Percentiles rank a stretch among this genome's conserved stretches.
Evolutionary conservation across 2,113 vertebrate genomes (phyloP).

Genomic region (Phylloscopus whistleri): DNA sequence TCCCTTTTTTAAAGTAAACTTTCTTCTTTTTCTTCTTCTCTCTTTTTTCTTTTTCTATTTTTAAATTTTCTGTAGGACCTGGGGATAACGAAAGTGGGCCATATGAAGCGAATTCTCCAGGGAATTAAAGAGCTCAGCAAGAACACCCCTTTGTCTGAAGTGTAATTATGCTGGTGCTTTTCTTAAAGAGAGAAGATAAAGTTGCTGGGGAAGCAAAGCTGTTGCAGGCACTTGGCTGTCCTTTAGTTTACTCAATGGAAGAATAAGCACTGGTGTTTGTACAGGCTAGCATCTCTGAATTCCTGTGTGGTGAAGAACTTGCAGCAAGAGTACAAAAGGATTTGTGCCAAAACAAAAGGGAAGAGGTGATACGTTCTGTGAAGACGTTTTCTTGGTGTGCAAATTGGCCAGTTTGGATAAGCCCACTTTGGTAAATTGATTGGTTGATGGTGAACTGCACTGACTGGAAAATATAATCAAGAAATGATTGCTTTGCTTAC

Average conservation of each 20-base stretch:
- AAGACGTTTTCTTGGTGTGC: conserved; percentile 74
- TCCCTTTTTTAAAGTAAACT: not conserved
- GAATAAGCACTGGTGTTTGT: conserved; percentile 45
- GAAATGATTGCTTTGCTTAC: conserved; percentile 73
- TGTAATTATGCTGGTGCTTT: conserved; percentile 73
- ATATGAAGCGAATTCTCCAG: conserved; percentile 99
- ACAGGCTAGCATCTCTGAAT: conserved; percentile 30
- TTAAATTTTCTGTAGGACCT: conserved; percentile 81
- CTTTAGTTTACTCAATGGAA: conserved; percentile 46
- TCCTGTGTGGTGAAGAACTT: conserved; percentile 31
- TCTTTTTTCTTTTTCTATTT: not conserved
- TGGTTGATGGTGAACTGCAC: conserved; percentile 13
- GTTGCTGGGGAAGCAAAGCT: conserved; percentile 46
- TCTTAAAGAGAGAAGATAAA: conserved; percentile 32
- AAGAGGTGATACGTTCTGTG: conserved; percentile 30
- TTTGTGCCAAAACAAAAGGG: conserved; percentile 77
- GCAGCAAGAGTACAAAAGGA: conserved; percentile 48
- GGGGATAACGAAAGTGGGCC: conserved; percentile 99
- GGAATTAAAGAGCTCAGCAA: conserved; percentile 97
- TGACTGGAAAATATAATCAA: conserved; percentile 63
- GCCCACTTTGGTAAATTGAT: conserved; percentile 48
- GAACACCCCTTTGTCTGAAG: conserved; percentile 80
- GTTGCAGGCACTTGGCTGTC: conserved; percentile 39
- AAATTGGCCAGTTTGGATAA: conserved; percentile 75
- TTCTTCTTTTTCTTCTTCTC: not conserved